Evolutionary conservation across 2,888 invertebrate species (phyloP), one percentile per base, ranked within the genome.

Genomic region (Epinotia demarniana): DNA sequence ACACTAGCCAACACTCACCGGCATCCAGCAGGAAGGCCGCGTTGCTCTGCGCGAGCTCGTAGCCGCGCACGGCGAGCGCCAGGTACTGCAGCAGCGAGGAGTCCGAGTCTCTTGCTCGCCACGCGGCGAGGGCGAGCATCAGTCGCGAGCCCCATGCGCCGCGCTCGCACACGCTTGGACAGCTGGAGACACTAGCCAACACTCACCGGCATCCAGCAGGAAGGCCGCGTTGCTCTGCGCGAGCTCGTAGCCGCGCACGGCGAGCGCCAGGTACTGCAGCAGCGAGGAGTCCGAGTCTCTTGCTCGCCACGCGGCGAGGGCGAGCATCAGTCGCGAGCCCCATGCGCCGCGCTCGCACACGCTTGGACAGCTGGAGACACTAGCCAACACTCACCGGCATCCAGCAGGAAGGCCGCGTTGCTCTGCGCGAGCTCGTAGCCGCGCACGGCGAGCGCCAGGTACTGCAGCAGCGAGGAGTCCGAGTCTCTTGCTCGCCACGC

Each of bases 1-100:
- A 57, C 43, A 27, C 63, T 12, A 27, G 12, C 11, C 19, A 23
- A 23, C 43, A 57, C 73, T 90, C 91, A 89, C 95, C 95, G 85
- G 96, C 95, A 86, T 99, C 98, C 4, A 99, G 92, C 78, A 99
- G 95, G 84, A 96, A 98, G 0, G 98, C 99, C 0, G 98, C 96
- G 90, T 99, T 99, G 82, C 98, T 98, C 90, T 99, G 99, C 0
- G 98, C 98, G 49, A 49, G 49, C 49, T 49, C 49, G 12, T 16
- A 16, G 13, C 49, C 49, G 49, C 49, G 49, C 49, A 16, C 49
- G 49, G 49, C 49, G 49, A 49, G 49, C 49, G 49, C 12, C 49
- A 49, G 49, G 49, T 49, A 49, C 49, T 49, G 49, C 49, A 49
- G 49, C 49, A 49, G 49, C 49, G 49, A 49, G 49, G 49, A 49